These are phyloP conservation scores for Orientallactaga sibirica DNA, from an alignment of 2,797 vertebrate genomes.

Conservation along the genomic window DNA sequence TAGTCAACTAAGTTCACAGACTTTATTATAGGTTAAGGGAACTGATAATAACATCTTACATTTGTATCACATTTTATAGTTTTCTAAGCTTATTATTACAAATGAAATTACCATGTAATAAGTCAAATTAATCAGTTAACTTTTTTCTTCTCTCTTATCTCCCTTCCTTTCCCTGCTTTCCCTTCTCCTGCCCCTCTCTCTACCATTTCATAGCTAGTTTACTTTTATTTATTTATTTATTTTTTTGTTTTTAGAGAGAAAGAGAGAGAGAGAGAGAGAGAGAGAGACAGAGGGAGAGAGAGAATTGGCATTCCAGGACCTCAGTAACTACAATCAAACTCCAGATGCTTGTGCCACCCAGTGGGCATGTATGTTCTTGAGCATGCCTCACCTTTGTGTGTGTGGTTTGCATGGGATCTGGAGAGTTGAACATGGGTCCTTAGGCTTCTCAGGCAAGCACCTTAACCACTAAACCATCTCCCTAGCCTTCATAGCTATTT, in stretches of 20 bases:
- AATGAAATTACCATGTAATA: not conserved
- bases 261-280: too few relatives aligned
- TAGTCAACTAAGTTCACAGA: not conserved
- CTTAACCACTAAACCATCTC: too few relatives aligned
- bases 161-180: too few relatives aligned
- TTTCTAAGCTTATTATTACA: not conserved
- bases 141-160: not conserved
- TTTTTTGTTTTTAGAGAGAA: not conserved
- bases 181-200: not conserved
- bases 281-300: too few relatives aligned
- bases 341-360: too few relatives aligned
- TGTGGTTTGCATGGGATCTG: too few relatives aligned
- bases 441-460: too few relatives aligned
- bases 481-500: not conserved
- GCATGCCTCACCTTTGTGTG: too few relatives aligned
- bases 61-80: slow-evolving; percentile 26
- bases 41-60: not conserved
- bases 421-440: too few relatives aligned
- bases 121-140: not conserved
- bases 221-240: not conserved
- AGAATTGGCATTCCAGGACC: too few relatives aligned
- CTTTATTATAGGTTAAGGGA: slow-evolving; percentile 15
- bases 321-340: too few relatives aligned
- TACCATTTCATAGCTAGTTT: not conserved
- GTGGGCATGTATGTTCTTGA: too few relatives aligned